phyloP scores from a whole-genome alignment of 1,140 invertebrate genomes.

The Drosophila grimshawi region DNA sequence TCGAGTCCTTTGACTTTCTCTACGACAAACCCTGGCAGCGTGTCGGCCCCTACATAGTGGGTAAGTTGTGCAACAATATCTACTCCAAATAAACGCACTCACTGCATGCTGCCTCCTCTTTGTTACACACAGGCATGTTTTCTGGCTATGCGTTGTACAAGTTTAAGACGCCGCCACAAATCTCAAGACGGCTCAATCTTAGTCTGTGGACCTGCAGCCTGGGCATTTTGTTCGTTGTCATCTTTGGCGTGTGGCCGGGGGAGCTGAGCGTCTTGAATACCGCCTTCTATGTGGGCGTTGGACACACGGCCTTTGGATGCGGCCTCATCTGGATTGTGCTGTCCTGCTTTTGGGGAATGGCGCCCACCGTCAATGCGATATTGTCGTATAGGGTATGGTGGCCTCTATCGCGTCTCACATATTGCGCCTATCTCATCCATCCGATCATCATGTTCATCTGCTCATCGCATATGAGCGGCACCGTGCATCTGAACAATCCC shows the following conservation, averaged over 20 bases:
- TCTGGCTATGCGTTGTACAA: slow-evolving; percentile 90
- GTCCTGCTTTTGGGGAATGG: slow-evolving; percentile 91
- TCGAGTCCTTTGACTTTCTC: slow-evolving; percentile 92
- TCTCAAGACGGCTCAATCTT: slow-evolving; percentile 87
- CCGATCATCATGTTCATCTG: slow-evolving; percentile 93
- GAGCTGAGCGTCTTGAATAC: slow-evolving; percentile 88
- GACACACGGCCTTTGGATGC: slow-evolving; percentile 89
- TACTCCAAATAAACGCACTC: neutral
- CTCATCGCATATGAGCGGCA: slow-evolving; percentile 90
- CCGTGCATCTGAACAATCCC: slow-evolving; percentile 90
- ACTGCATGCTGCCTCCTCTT: neutral
- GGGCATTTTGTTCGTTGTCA: slow-evolving; percentile 87
- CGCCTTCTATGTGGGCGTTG: slow-evolving; percentile 88
- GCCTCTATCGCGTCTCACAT: slow-evolving; percentile 94
- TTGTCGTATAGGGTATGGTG: slow-evolving; percentile 92
- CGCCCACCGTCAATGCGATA: slow-evolving; percentile 89
- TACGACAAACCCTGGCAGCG: slow-evolving; percentile 94
- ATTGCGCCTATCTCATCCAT: slow-evolving; percentile 95
- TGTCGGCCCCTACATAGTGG: slow-evolving; percentile 92
- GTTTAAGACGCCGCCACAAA: slow-evolving; percentile 88
- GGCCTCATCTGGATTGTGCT: slow-evolving; percentile 92
- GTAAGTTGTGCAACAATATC: slow-evolving; percentile 76
- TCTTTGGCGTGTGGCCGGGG: slow-evolving; percentile 91
- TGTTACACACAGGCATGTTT: slow-evolving; percentile 87
- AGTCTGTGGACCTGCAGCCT: slow-evolving; percentile 88